Evolutionary conservation across 2,113 vertebrate genomes (phyloP).

Genomic region (Spea bombifrons): DNA sequence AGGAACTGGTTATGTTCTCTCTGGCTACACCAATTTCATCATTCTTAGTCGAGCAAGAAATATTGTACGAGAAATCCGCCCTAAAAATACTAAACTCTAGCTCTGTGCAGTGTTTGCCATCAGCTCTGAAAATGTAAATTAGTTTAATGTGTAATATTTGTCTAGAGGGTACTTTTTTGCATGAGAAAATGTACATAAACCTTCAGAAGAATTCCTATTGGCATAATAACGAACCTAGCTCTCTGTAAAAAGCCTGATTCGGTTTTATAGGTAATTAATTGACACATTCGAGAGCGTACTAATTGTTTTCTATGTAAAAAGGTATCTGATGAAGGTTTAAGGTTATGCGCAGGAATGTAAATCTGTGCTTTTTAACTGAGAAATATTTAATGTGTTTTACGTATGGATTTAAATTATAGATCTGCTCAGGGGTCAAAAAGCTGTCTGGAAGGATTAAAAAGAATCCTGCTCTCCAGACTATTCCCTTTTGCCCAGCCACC

Average conservation of each 20-base stretch:
- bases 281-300: background rate
- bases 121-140: background rate
- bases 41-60: constrained; percentile 51
- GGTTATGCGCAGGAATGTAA: background rate
- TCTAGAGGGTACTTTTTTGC: constrained; percentile 24
- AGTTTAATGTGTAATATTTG: constrained; percentile 13
- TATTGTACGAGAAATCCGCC: constrained; percentile 49
- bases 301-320: constrained; percentile 8
- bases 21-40: constrained; percentile 49
- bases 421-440: too few species aligned
- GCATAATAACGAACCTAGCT: background rate
- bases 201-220: background rate
- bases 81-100: constrained; percentile 27
- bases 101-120: constrained; percentile 40
- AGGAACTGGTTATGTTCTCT: constrained; percentile 49
- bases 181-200: constrained; percentile 33
- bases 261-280: constrained; percentile 17
- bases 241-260: background rate
- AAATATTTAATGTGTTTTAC: background rate
- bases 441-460: too few species aligned
- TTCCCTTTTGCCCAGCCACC: too few species aligned
- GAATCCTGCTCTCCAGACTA: too few species aligned
- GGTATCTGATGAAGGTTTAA: background rate
- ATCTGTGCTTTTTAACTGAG: background rate
- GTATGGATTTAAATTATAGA: too few species aligned